A percentile compares a stretch with the other conserved stretches of the same genome.
These are phyloP conservation scores for Anneissia japonica DNA, from an alignment of 35 echinoderm and acorn worm genomes.

Conservation along the genomic window DNA sequence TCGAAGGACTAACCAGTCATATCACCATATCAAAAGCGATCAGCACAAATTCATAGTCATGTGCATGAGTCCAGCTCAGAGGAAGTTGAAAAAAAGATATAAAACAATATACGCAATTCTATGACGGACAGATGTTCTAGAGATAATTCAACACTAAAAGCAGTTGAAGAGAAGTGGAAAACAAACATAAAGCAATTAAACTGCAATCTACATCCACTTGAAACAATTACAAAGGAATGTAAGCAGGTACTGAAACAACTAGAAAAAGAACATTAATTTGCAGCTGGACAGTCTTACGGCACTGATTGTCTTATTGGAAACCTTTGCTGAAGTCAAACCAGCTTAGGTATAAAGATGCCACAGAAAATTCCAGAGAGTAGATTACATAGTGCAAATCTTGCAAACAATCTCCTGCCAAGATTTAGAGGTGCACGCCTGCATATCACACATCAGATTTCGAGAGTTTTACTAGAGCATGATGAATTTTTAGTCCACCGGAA, in stretches of 20 bases:
- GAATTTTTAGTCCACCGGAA: too few species aligned
- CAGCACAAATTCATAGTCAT: too few species aligned
- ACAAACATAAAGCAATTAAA: conserved; percentile 17
- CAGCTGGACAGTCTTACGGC: too few species aligned
- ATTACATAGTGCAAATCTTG: conserved; percentile 1
- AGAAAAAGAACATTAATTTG: too few species aligned
- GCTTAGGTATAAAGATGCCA: conserved; percentile 40
- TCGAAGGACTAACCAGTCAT: too few species aligned
- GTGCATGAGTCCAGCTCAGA: too few species aligned
- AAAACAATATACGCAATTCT: too few species aligned
- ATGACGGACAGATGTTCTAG: too few species aligned
- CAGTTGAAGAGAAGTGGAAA: too few species aligned
- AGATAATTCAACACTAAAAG: too few species aligned
- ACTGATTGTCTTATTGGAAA: conserved; percentile 25
- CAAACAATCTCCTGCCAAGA: conserved; percentile 11
- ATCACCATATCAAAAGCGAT: too few species aligned
- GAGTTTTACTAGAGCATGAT: conserved; percentile 30
- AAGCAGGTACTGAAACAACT: background rate
- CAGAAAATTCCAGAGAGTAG: conserved; percentile 21
- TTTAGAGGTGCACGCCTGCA: conserved; percentile 33
- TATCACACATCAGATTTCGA: conserved; percentile 26
- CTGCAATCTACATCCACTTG: conserved; percentile 25
- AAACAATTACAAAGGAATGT: background rate
- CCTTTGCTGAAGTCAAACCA: conserved; percentile 38
- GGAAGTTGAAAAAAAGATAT: too few species aligned